phyloP scores from a whole-genome alignment of 1,140 invertebrate species.

The Lerema accius region DNA sequence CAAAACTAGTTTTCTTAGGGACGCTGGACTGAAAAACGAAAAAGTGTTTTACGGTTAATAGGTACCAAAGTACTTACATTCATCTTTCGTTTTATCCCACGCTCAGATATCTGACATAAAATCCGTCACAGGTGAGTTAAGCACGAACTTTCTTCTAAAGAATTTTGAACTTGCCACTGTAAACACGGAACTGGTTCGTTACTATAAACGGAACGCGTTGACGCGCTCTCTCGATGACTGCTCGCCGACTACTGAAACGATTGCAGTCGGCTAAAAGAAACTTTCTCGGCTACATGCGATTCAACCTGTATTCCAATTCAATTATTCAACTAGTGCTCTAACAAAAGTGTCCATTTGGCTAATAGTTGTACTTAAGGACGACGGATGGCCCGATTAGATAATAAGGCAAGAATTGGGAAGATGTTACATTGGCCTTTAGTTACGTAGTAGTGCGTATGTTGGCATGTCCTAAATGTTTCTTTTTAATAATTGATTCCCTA shows the following conservation, averaged over 20 bases:
- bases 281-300: conserved; percentile 57
- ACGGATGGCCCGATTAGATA: not conserved
- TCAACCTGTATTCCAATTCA: conserved; percentile 26
- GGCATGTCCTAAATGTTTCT: too few relatives aligned
- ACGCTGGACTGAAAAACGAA: conserved; percentile 32
- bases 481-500: too few relatives aligned
- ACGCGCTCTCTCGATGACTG: conserved; percentile 38
- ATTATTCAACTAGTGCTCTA: not conserved
- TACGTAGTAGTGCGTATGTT: too few relatives aligned
- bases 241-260: conserved; percentile 43
- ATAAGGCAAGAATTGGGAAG: not conserved
- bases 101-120: conserved; percentile 39
- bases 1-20: conserved; percentile 27
- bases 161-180: conserved; percentile 48
- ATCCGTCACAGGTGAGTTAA: conserved; percentile 37
- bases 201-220: conserved; percentile 11
- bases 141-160: conserved; percentile 54
- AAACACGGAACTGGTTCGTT: conserved; percentile 47
- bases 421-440: too few relatives aligned
- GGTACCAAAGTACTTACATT: too few relatives aligned
- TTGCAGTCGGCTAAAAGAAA: conserved; percentile 40
- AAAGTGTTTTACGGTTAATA: conserved; percentile 34
- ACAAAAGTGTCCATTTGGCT: conserved; percentile 7
- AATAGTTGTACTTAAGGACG: not conserved
- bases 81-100: conserved; percentile 44